phyloP scores from a whole-genome alignment of 1,140 invertebrate genomes.

The Aricia agestis region DNA sequence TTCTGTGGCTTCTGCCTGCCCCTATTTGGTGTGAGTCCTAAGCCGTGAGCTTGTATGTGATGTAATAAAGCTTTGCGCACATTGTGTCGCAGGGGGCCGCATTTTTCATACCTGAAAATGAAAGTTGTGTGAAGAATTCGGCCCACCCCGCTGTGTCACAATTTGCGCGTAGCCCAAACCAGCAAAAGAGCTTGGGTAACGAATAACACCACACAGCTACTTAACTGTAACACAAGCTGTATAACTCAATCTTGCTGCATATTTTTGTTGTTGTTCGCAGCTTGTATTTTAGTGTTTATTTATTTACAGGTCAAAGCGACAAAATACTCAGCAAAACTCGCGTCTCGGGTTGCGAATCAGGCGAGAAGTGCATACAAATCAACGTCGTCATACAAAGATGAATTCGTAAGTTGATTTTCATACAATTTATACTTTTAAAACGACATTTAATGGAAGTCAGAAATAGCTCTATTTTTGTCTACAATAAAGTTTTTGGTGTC shows the following conservation, averaged over 20 bases:
- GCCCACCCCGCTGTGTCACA: too few relatives aligned
- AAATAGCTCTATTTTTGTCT: too few relatives aligned
- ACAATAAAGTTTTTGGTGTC: too few relatives aligned
- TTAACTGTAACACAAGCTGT: background rate
- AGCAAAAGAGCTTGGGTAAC: background rate
- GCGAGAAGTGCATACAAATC: slow-evolving; percentile 40
- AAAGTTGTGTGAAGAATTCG: too few relatives aligned
- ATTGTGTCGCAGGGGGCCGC: too few relatives aligned
- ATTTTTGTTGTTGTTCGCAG: background rate
- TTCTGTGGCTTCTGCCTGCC: background rate
- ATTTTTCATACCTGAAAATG: too few relatives aligned
- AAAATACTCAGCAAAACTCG: slow-evolving; percentile 41
- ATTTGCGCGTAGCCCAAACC: background rate
- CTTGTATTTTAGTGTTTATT: slow-evolving; percentile 17
- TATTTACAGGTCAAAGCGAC: slow-evolving; percentile 45
- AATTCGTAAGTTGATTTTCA: slow-evolving; percentile 55
- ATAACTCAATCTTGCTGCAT: background rate
- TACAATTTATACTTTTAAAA: background rate
- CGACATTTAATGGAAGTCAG: background rate
- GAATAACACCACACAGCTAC: background rate
- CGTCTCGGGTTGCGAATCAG: slow-evolving; percentile 44
- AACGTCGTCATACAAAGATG: slow-evolving; percentile 51
- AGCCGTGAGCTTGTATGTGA: background rate
- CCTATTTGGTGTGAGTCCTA: background rate
- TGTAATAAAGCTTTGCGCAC: too few relatives aligned